Evolutionary conservation across 2,797 vertebrate species (phyloP).

Genomic region (Hyperoplus lanceolatus): DNA sequence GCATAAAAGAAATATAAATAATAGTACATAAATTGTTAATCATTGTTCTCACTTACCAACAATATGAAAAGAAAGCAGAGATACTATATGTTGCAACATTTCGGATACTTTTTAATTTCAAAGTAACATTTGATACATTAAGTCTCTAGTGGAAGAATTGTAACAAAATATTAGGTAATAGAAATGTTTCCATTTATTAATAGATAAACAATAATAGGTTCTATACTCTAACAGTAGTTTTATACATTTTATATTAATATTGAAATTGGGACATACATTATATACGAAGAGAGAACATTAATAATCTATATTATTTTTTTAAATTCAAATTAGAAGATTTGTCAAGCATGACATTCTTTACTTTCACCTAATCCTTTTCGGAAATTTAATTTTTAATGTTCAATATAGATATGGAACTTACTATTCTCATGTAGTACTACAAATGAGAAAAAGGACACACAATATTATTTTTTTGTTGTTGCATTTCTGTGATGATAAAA

Average conservation of each 20-base stretch:
- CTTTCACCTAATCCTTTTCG: too few species aligned
- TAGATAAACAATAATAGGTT: too few species aligned
- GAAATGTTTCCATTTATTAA: neutral
- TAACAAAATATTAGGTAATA: neutral
- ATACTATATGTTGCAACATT: slow-evolving; percentile 4
- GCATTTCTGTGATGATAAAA: slow-evolving; percentile 10
- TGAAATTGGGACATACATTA: slow-evolving; percentile 1
- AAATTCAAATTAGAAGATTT: too few species aligned
- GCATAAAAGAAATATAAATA: neutral
- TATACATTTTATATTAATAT: neutral
- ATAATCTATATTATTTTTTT: neutral
- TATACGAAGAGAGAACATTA: neutral
- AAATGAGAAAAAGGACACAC: neutral
- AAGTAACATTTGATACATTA: neutral
- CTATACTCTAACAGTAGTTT: neutral
- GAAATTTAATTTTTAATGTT: too few species aligned
- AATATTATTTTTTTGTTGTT: neutral
- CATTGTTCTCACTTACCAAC: neutral
- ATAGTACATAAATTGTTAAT: neutral
- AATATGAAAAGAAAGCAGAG: slow-evolving; percentile 1
- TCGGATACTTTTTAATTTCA: neutral
- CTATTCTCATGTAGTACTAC: neutral
- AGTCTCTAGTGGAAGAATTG: neutral
- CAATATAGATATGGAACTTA: neutral
- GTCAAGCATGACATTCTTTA: too few species aligned